A percentile compares a stretch with the other conserved stretches of the same genome.
Evolutionary conservation across 2,797 vertebrate genomes (phyloP).

Genomic region (Poeciliopsis paucimaculata): DNA sequence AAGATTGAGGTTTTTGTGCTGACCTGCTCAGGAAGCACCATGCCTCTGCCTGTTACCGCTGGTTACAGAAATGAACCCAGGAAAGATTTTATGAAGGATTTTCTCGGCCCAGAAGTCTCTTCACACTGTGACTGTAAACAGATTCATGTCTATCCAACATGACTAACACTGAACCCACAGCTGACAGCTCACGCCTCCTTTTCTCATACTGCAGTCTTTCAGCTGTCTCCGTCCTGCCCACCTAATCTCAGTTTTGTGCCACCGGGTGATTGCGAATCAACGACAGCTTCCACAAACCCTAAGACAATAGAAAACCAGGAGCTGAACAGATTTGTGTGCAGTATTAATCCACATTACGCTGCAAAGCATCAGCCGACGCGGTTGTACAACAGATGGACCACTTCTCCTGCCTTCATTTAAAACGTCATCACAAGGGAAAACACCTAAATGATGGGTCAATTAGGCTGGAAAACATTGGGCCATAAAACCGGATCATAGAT

Average conservation of each 20-base stretch:
- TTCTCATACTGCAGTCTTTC: constrained; percentile 10
- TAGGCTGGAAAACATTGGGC: constrained; percentile 10
- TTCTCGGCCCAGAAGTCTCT: not conserved
- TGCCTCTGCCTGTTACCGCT: not conserved
- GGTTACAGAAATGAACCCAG: not conserved
- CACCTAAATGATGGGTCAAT: constrained; percentile 24
- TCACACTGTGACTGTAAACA: not conserved
- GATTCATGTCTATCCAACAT: not conserved
- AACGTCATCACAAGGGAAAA: constrained; percentile 30
- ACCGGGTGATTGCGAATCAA: not conserved
- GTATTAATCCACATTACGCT: constrained; percentile 28
- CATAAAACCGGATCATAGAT: not conserved
- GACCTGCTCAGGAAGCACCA: not conserved
- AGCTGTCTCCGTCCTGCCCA: constrained; percentile 10
- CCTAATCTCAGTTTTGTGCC: constrained; percentile 5
- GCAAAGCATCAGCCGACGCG: constrained; percentile 25
- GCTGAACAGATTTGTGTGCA: constrained; percentile 11
- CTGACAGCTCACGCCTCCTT: not conserved
- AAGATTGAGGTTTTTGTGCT: not conserved
- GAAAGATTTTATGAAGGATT: not conserved
- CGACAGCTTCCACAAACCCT: constrained; percentile 14
- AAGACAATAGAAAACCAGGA: not conserved
- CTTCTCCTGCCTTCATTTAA: constrained; percentile 22
- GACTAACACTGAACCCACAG: not conserved
- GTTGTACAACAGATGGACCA: constrained; percentile 40